These are phyloP conservation scores for Sebastes kiyomatsui DNA, from an alignment of 2,797 vertebrate genomes.

Conservation along the genomic window DNA sequence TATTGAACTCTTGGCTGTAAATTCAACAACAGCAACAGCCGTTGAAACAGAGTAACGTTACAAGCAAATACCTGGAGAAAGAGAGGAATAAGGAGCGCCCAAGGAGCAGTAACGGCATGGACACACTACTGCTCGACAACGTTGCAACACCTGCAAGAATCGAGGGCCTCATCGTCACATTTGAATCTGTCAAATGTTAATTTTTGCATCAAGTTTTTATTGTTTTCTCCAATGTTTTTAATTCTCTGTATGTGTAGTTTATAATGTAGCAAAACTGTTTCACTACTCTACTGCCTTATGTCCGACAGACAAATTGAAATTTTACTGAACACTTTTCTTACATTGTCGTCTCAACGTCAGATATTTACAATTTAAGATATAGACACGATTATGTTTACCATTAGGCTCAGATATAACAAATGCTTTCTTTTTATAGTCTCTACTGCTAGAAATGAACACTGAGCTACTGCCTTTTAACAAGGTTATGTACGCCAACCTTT, in stretches of 20 bases:
- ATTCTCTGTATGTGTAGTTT: conserved; percentile 77
- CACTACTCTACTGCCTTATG: conserved; percentile 68
- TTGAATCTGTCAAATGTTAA: conserved; percentile 54
- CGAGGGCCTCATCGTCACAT: conserved; percentile 47
- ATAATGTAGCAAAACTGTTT: conserved; percentile 70
- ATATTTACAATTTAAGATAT: conserved; percentile 75
- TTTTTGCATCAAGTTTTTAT: conserved; percentile 68
- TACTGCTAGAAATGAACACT: conserved; percentile 81
- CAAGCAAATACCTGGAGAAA: conserved; percentile 39
- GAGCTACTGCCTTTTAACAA: conserved; percentile 78
- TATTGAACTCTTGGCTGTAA: conserved; percentile 62
- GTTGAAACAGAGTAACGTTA: conserved; percentile 37
- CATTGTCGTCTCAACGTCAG: conserved; percentile 71
- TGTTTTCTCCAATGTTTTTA: conserved; percentile 72
- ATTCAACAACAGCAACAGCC: conserved; percentile 43
- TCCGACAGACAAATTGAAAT: conserved; percentile 68
- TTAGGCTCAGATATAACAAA: conserved; percentile 76
- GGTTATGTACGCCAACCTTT: conserved; percentile 71
- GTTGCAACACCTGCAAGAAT: conserved; percentile 40
- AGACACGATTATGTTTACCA: conserved; percentile 76
- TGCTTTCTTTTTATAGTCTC: conserved; percentile 79
- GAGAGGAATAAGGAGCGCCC: conserved; percentile 41
- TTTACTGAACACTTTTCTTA: conserved; percentile 70
- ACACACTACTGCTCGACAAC: conserved; percentile 76
- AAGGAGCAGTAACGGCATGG: conserved; percentile 64